These are phyloP conservation scores for Dromaius novaehollandiae DNA, from an alignment of 2,113 vertebrate species.

Conservation along the genomic window DNA sequence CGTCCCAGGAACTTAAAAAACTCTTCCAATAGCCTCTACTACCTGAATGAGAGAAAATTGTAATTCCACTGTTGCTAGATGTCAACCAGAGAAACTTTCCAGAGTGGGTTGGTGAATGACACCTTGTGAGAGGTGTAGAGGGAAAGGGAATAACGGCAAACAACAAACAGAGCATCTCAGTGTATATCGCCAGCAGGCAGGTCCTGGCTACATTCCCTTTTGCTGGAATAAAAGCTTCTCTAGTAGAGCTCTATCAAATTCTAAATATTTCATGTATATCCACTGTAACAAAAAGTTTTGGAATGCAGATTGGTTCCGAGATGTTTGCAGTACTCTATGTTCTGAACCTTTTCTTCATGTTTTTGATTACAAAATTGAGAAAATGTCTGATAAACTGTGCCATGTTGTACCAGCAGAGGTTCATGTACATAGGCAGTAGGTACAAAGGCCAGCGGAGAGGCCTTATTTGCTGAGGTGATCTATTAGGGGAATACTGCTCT, in stretches of 20 bases:
- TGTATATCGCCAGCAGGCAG: conserved; percentile 49
- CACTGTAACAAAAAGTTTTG: conserved; percentile 28
- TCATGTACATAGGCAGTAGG: not conserved
- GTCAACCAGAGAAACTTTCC: conserved; percentile 36
- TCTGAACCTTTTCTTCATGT: not conserved
- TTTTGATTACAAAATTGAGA: not conserved
- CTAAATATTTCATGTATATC: conserved; percentile 63
- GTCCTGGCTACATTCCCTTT: conserved; percentile 57
- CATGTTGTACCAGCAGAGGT: not conserved
- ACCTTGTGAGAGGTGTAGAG: conserved; percentile 19
- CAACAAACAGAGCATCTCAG: conserved; percentile 19
- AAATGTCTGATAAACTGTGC: not conserved
- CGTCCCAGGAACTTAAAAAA: not conserved
- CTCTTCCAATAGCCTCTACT: not conserved
- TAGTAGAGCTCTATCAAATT: conserved; percentile 32
- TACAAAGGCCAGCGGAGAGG: not conserved
- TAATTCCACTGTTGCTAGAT: conserved; percentile 23
- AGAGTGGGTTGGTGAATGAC: not conserved
- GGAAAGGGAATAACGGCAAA: not conserved
- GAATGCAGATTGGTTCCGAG: not conserved
- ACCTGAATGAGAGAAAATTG: conserved; percentile 21
- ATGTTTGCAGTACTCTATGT: not conserved
- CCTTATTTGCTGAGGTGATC: not conserved
- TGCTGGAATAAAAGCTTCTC: conserved; percentile 61
- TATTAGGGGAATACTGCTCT: accelerated